Evolutionary conservation across 1,140 invertebrate genomes (phyloP).

Genomic region (Druon quercuslanigerum): DNA sequence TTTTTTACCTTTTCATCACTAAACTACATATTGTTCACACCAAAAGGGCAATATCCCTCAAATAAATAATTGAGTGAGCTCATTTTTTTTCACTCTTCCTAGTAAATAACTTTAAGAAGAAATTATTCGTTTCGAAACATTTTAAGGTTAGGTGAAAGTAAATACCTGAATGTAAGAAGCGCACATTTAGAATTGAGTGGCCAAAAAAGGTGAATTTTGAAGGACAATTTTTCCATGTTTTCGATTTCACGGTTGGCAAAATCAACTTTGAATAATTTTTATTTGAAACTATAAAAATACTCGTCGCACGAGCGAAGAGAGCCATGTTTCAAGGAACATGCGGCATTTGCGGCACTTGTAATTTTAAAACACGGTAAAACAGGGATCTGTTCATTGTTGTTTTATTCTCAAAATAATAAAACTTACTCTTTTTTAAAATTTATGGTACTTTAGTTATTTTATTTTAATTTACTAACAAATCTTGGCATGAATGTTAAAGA

Average conservation of each 20-base stretch:
- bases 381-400: no score
- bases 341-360: not conserved
- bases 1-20: no score
- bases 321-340: conserved; percentile 60
- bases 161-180: conserved; percentile 23
- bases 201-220: conserved; percentile 5
- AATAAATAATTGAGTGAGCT: not conserved
- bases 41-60: not conserved
- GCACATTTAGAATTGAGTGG: not conserved
- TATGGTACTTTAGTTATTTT: no score
- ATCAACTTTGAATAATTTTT: conserved; percentile 52
- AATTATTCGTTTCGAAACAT: not conserved
- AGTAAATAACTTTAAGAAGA: not conserved
- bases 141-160: conserved; percentile 25
- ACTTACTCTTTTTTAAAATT: no score
- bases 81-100: not conserved
- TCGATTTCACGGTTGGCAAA: conserved; percentile 22
- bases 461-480: no score
- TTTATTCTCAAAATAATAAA: no score
- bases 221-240: not conserved
- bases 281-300: conserved; percentile 44
- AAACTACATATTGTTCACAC: not conserved
- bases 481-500: no score
- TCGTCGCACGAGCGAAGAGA: conserved; percentile 52
- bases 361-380: no score